Conservation (phyloP, 2,113 vertebrate genomes). For the Porphyrio hochstetteri region DNA sequence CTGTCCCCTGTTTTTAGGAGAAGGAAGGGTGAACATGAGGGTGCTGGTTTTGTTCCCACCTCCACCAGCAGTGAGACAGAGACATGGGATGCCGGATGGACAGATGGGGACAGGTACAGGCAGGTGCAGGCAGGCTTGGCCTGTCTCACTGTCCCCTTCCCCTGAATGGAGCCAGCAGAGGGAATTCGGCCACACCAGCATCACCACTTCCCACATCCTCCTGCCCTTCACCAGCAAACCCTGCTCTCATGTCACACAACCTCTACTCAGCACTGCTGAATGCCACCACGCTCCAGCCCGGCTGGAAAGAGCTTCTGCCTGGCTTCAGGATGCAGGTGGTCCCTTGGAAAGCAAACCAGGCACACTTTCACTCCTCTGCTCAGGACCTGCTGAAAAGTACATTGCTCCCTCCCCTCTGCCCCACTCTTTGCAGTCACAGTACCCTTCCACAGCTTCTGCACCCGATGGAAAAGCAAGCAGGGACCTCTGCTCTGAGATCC, state of each 20-base stretch:
- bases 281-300: neutral
- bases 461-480: neutral
- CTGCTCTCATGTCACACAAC: neutral
- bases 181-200: neutral
- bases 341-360: neutral
- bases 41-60: neutral
- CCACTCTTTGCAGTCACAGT: rapidly evolving
- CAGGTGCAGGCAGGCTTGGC: neutral
- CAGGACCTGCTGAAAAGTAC: neutral
- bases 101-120: neutral
- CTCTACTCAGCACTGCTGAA: neutral
- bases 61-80: neutral
- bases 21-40: neutral
- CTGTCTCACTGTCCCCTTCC: neutral
- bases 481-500: neutral
- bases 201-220: neutral
- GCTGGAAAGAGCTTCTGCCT: neutral
- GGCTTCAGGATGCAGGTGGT: neutral
- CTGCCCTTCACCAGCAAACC: neutral
- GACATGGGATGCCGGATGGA: neutral
- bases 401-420: neutral
- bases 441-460: neutral
- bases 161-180: neutral
- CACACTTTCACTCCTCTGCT: neutral
- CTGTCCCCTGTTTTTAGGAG: neutral